Percentiles rank a stretch among this genome's conserved stretches.
Evolutionary conservation across 2,113 vertebrate species (phyloP).

Genomic region (Myotis davidii): DNA sequence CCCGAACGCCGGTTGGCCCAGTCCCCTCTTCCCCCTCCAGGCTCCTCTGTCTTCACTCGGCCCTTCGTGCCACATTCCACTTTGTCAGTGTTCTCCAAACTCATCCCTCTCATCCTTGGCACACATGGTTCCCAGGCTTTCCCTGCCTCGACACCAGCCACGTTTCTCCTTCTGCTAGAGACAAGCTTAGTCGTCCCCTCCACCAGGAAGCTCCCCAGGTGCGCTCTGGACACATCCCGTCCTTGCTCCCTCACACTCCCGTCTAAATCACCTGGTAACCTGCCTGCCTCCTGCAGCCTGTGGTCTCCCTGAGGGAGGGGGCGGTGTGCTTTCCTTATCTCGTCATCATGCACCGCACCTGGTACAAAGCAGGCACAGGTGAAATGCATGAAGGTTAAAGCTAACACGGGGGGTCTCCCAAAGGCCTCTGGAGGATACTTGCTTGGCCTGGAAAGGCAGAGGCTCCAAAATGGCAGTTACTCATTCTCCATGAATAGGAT

Average conservation of each 20-base stretch:
- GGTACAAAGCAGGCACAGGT: neutral
- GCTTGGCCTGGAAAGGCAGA: neutral
- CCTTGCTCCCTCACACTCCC: neutral
- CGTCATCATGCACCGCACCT: neutral
- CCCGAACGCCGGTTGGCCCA: accelerated
- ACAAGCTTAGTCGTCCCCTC: neutral
- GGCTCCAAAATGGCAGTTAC: neutral
- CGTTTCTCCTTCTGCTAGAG: neutral
- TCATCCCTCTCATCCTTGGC: too few relatives aligned
- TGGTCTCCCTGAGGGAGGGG: neutral
- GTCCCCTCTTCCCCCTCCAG: neutral
- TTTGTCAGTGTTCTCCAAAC: neutral
- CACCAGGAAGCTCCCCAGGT: neutral
- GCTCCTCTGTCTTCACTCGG: neutral
- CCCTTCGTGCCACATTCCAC: too few relatives aligned
- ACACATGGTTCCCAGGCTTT: neutral
- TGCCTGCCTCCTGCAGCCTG: neutral
- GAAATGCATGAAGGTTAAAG: neutral
- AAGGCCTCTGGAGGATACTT: neutral
- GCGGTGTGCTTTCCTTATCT: neutral
- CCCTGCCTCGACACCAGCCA: neutral
- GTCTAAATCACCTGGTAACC: neutral
- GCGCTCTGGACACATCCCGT: too few relatives aligned
- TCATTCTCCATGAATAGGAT: neutral
- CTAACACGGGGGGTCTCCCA: neutral